Percentiles rank a stretch among this genome's conserved stretches.
These are phyloP conservation scores for Hirudo medicinalis DNA, from an alignment of 1,140 invertebrate species.

Conservation along the genomic window DNA sequence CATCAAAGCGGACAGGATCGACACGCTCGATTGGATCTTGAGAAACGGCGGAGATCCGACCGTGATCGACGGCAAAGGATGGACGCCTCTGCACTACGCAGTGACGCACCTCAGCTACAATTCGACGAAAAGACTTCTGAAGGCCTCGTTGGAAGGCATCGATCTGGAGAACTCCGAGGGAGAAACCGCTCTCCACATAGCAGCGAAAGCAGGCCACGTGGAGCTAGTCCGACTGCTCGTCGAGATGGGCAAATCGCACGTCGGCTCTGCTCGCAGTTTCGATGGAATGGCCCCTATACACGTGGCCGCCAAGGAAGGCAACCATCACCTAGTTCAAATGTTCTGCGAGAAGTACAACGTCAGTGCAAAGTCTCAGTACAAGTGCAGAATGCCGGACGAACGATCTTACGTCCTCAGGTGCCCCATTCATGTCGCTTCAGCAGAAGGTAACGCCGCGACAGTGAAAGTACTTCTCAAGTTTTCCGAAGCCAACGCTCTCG, in stretches of 20 bases:
- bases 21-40: not conserved
- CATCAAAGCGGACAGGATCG: not conserved
- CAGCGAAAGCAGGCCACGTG: conserved; percentile 20
- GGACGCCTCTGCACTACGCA: conserved; percentile 22
- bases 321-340: conserved; percentile 13
- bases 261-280: conserved; percentile 18
- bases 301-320: conserved; percentile 21
- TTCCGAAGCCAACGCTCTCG: conserved; percentile 6
- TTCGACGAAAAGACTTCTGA: conserved; percentile 20
- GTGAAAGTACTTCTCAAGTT: conserved; percentile 10
- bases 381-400: conserved; percentile 18
- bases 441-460: conserved; percentile 18
- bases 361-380: conserved; percentile 19
- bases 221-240: conserved; percentile 22
- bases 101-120: conserved; percentile 14
- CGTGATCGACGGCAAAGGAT: conserved; percentile 19
- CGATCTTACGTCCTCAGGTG: conserved; percentile 1
- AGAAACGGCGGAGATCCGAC: conserved; percentile 14
- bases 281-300: conserved; percentile 21
- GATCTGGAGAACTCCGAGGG: conserved; percentile 13
- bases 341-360: conserved; percentile 17
- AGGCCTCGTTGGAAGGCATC: conserved; percentile 1
- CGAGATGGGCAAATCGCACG: not conserved
- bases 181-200: conserved; percentile 21
- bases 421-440: conserved; percentile 21